A percentile compares a stretch with the other conserved stretches of the same genome.
These are phyloP conservation scores for Drosophila neotestacea DNA, from an alignment of 2,888 invertebrate species.

Conservation along the genomic window DNA sequence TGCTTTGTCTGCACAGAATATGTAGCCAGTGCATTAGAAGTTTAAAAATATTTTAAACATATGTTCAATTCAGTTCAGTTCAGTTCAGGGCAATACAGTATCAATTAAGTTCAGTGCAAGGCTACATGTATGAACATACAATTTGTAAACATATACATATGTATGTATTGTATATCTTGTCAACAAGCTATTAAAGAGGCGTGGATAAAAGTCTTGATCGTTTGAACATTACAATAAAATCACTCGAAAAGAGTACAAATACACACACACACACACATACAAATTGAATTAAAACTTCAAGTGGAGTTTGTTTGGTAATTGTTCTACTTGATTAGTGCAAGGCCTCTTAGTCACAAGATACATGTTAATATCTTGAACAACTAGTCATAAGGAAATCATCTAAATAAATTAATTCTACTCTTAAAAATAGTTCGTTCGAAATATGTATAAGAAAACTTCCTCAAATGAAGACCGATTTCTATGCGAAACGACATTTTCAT, in stretches of 20 bases:
- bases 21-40: slow-evolving; percentile 39
- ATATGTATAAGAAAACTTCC: too few species aligned
- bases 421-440: too few species aligned
- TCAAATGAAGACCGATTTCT: not conserved
- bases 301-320: slow-evolving; percentile 28
- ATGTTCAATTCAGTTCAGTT: not conserved
- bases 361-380: slow-evolving; percentile 11
- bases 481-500: too few species aligned
- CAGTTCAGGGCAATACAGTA: slow-evolving; percentile 33
- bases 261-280: slow-evolving; percentile 16
- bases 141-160: slow-evolving; percentile 12
- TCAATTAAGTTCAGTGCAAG: slow-evolving; percentile 45
- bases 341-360: slow-evolving; percentile 9
- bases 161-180: slow-evolving; percentile 10
- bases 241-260: slow-evolving; percentile 17
- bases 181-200: slow-evolving; percentile 32
- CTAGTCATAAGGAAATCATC: slow-evolving; percentile 7
- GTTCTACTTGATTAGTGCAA: slow-evolving; percentile 15
- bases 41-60: slow-evolving; percentile 33
- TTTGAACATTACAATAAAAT: slow-evolving; percentile 29
- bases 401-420: slow-evolving; percentile 5
- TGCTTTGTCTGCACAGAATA: slow-evolving; percentile 23
- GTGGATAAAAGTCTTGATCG: slow-evolving; percentile 30
- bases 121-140: slow-evolving; percentile 24
- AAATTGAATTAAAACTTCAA: slow-evolving; percentile 39